Base-by-base conservation (phyloP, 2,797 vertebrate genomes). In the Coluber constrictor region DNA sequence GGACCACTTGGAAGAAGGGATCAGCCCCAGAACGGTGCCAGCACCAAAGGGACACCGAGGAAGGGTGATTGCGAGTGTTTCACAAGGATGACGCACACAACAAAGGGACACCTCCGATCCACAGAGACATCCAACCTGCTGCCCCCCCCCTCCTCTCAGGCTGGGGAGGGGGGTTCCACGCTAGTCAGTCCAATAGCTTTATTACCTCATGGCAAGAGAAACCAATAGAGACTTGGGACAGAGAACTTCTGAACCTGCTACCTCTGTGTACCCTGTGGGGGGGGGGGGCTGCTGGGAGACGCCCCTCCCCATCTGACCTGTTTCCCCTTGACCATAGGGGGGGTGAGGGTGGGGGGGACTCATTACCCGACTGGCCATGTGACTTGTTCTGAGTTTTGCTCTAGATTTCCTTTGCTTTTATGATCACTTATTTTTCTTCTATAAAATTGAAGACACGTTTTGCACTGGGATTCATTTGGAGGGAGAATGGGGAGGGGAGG, bases 151-250 rank as follows among this genome's bases (percentile, higher is more conserved):
- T 27, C 61, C 27, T 27, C 55, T 57, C 66, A 60, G 4, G 57
- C 51, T 90, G 47, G 3, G 57, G 93, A 89, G 86, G 51, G 87
- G 10, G 61, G 1, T 90, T 89, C 12, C 93, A 57, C 25, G 59
- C 90, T 93, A 93, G 87, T 93, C 93, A 91, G 90, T 89, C 93
- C 87, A 93, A 93, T 93, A 91, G 93, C 90, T 93, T 91, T 93
- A 93, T 93, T 93, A 93, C 93, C 93, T 93, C 93, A 93, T 91
- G 93, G 90, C 87, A 87, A 59, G 47, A 91, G 93, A 89, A 93
- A 93, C 93, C 93, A 93, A 93, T 93, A 93, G 93, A 93, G 87
- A 91, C 93, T 93, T 89, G 90, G 93, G 87, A 93, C 90, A 93
- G 90, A 91, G 93, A 91, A 87, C 90, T 86, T 93, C 89, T 91